These are phyloP conservation scores for Murina feae DNA, from an alignment of 2,113 vertebrate genomes.

Conservation along the genomic window DNA sequence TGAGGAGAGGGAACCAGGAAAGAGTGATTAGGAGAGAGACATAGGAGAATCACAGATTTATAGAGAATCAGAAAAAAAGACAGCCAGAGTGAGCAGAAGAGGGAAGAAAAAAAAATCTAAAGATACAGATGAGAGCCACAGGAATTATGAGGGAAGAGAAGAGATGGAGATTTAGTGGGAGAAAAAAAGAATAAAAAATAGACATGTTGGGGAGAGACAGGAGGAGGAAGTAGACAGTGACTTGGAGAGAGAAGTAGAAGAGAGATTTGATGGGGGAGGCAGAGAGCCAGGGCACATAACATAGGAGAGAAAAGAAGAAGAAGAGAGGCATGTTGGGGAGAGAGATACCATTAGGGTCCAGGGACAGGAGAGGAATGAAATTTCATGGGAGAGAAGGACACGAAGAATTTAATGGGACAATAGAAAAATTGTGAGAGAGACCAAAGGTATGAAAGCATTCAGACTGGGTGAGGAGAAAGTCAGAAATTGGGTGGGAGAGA, in stretches of 20 bases:
- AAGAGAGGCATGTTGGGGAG: slow-evolving; percentile 59
- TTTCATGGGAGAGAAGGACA: background rate
- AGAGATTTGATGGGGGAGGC: background rate
- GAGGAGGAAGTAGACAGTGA: background rate
- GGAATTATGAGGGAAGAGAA: background rate
- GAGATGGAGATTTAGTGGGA: background rate
- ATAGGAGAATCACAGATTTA: background rate
- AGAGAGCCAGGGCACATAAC: background rate
- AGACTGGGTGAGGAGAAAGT: background rate
- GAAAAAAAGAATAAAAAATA: background rate
- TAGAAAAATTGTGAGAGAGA: background rate
- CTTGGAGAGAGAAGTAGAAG: background rate
- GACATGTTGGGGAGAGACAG: background rate
- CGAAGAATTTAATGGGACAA: background rate
- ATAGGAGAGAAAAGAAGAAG: background rate
- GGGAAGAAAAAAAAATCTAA: background rate
- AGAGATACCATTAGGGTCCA: background rate
- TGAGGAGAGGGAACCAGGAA: slow-evolving; percentile 13
- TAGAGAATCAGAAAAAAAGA: background rate
- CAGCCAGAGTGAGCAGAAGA: background rate
- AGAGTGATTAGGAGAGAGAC: background rate
- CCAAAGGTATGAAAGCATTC: background rate
- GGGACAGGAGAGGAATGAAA: background rate
- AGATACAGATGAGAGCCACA: background rate
- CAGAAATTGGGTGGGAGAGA: background rate